Evolutionary conservation across 2,797 vertebrate genomes (phyloP).

Genomic region (Cichlasoma orientale): DNA sequence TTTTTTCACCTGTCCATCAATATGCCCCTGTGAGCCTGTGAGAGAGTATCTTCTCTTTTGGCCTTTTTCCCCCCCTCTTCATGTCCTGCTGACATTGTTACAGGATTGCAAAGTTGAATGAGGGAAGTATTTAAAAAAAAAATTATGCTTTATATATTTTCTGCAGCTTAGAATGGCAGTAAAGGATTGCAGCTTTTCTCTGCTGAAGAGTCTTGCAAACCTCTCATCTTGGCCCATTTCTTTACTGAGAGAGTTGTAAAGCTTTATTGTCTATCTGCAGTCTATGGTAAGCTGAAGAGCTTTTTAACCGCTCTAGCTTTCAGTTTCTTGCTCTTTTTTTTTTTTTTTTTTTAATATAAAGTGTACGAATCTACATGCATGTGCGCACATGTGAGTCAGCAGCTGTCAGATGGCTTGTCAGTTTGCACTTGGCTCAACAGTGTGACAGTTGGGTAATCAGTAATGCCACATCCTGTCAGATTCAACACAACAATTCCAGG

Average conservation of each 20-base stretch:
- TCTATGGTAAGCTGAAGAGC: neutral
- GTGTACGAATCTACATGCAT: neutral
- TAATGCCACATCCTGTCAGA: constrained; percentile 48
- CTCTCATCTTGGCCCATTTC: neutral
- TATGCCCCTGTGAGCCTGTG: neutral
- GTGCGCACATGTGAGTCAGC: constrained; percentile 45
- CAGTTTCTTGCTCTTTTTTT: neutral
- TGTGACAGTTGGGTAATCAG: constrained; percentile 53
- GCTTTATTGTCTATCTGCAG: neutral
- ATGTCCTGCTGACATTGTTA: neutral
- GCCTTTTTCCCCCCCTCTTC: neutral
- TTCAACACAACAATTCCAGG: constrained; percentile 10
- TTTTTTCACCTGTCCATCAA: neutral
- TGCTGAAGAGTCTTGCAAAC: neutral
- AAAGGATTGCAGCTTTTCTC: neutral
- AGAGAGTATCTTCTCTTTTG: no score
- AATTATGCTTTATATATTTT: neutral
- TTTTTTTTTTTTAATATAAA: neutral
- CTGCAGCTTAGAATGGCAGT: neutral
- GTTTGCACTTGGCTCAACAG: constrained; percentile 43
- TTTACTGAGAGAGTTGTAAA: no score
- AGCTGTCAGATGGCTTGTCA: constrained; percentile 61
- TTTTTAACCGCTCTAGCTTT: neutral
- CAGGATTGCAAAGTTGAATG: neutral
- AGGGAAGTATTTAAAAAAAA: neutral